Evolutionary conservation across 2,797 vertebrate species (phyloP), one percentile per base, ranked within the genome.

Genomic region (Okamejei kenojei): DNA sequence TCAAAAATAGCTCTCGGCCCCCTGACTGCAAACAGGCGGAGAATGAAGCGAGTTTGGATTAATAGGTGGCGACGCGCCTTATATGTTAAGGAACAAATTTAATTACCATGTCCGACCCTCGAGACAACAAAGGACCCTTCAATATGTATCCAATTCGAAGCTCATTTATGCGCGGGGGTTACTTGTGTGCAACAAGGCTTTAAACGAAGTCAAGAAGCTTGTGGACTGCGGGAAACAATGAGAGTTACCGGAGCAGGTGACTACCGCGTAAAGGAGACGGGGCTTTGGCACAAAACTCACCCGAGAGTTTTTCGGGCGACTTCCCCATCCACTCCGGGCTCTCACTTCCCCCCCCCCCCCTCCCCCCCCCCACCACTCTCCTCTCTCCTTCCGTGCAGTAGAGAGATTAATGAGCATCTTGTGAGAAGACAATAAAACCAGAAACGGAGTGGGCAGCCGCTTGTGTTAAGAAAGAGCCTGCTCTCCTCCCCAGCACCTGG

Each of bases 31-130:
- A 91, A 68, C n/a, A n/a, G n/a, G n/a, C 13, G 68, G 8, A 68
- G 90, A 10, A 29, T 95, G 94, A 95, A 95, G 94, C 93, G 94
- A 94, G 95, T 95, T 94, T 95, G 96, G 95, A 96, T 96, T 97
- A 95, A 96, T 96, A 96, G 95, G 92, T 65, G 94, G 94, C 94
- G 93, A 95, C 94, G 94, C 95, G 95, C 95, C 95, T 96, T 96
- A 96, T 97, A 97, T 96, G 96, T 96, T 95, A 95, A 95, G 95
- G 96, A 96, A 97, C 96, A 97, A 96, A 97, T 97, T 97, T 97
- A 98, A 98, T 97, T 97, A 97, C 97, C 97, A 96, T 96, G 94
- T 95, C 95, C 97, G 96, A 96, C 96, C 95, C 97, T 96, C 96
- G 95, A 96, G 95, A 96, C n/a, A 95, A 97, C 97, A 97, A 97